Percentiles rank a stretch among this genome's conserved stretches.
Evolutionary conservation across 2,888 invertebrate genomes (phyloP).

Genomic region (Asteroscopus sphinx): DNA sequence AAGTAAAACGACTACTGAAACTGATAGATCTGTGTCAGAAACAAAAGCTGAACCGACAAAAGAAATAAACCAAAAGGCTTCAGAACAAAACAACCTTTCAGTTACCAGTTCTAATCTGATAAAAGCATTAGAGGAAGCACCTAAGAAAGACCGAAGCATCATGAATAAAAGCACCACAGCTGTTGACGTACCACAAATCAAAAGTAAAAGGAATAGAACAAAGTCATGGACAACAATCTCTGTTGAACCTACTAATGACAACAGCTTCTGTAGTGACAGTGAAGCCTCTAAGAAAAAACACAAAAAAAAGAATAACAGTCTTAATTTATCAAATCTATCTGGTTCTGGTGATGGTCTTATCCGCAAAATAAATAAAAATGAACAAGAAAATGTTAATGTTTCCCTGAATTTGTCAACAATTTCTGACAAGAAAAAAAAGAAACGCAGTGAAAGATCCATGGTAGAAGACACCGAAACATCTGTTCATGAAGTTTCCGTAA

Average conservation of each 20-base stretch:
- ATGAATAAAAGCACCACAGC: slow-evolving; percentile 74
- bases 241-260: slow-evolving; percentile 52
- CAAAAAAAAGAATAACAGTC: slow-evolving; percentile 44
- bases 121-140: slow-evolving; percentile 61
- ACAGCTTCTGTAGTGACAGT: slow-evolving; percentile 73
- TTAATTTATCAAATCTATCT: slow-evolving; percentile 34
- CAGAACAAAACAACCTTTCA: slow-evolving; percentile 57
- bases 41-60: slow-evolving; percentile 2
- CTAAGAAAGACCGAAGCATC: slow-evolving; percentile 51
- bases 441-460: slow-evolving; percentile 26
- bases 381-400: slow-evolving; percentile 7
- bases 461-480: slow-evolving; percentile 19
- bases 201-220: slow-evolving; percentile 73
- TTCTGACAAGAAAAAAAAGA: slow-evolving; percentile 51
- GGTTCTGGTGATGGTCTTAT: slow-evolving; percentile 49
- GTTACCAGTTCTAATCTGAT: slow-evolving; percentile 63
- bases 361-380: slow-evolving; percentile 24
- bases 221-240: slow-evolving; percentile 75
- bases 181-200: slow-evolving; percentile 56
- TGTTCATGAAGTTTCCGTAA: slow-evolving; percentile 10
- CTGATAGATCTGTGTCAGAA: slow-evolving; percentile 19
- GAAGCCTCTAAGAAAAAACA: slow-evolving; percentile 66
- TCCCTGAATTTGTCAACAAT: slow-evolving; percentile 27
- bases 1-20: slow-evolving; percentile 1
- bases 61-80: slow-evolving; percentile 20